Evolutionary conservation across 2,797 vertebrate species (phyloP), one percentile per base, ranked within the genome.

Genomic region (Bradypodion pumilum): DNA sequence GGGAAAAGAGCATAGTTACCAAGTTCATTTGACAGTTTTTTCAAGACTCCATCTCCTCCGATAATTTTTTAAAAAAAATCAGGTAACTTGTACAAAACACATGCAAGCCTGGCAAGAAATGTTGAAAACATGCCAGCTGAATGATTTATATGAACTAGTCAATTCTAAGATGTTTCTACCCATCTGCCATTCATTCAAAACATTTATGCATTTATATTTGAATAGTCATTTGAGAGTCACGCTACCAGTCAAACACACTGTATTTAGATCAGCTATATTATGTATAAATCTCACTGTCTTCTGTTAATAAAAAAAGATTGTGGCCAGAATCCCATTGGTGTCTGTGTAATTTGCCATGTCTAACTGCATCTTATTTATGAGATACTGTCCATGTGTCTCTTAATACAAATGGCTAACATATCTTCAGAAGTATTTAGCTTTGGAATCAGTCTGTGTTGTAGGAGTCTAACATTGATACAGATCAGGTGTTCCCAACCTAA

Each of bases 251-350:
- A 86, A 63, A 63, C 77, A 23, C 10, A 87, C 85, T 83, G 49
- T 77, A 88, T 88, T 83, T 25, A 35, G 59, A 79, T 74, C 7
- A 85, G 59, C 63, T 79, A 8, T 7, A 87, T 82, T 87, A 42
- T 73, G 87, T 37, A 68, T 68, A 16, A 68, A 68, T 68, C 8
- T 68, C 15, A 70, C 37, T 42, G 32, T 10, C 27, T 46, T 70
- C 23, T 70, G 27, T 42, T 8, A 42, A 42, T 42, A 42, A 21
- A 70, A 70, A 42, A 70, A 27, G 23, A 81, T 32, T 19, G 21
- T 56, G 52, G 2, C 52, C 52, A 56, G 35, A 70, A 81, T 78
- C 78, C 62, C 72, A 72, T 1, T 66, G 23, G 32, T 66, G 52
- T 56, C 13, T 56, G 52, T 56, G 52, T 21, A 23, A 56, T 56